Percentiles rank a stretch among this genome's conserved stretches.
These are phyloP conservation scores for Aegithalos caudatus DNA, from an alignment of 2,113 vertebrate species.

Conservation along the genomic window DNA sequence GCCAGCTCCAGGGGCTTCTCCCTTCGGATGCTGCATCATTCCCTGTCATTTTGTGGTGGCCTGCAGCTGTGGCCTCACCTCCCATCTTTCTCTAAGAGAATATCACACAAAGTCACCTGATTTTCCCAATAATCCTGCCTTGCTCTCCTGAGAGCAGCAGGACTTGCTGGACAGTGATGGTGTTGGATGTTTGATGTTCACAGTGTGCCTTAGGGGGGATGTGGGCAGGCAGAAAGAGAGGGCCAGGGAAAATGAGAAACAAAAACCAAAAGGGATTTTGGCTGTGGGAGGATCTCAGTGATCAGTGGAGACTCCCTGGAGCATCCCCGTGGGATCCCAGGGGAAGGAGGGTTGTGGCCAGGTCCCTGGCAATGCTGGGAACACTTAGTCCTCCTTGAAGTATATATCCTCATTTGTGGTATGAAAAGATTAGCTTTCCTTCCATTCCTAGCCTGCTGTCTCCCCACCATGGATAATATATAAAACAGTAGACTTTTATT, in stretches of 20 bases:
- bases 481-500: slow-evolving; percentile 68
- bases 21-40: rapidly evolving
- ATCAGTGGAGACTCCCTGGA: neutral
- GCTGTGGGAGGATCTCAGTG: neutral
- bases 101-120: neutral
- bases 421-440: slow-evolving; percentile 33
- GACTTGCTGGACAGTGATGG: neutral
- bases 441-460: slow-evolving; percentile 29
- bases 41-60: rapidly evolving
- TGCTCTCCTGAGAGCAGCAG: neutral
- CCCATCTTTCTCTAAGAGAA: neutral
- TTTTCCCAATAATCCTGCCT: neutral
- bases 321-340: neutral
- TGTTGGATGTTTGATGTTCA: neutral
- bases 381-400: neutral
- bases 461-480: slow-evolving; percentile 21
- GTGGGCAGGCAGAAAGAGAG: neutral
- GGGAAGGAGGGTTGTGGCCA: neutral
- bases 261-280: neutral
- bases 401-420: neutral
- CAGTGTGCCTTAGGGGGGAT: neutral
- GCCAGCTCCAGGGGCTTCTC: neutral
- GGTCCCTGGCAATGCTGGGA: neutral
- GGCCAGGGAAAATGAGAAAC: neutral
- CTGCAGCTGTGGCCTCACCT: neutral